Conservation (phyloP, 1,140 invertebrate species). For the Brachionus rubens region DNA sequence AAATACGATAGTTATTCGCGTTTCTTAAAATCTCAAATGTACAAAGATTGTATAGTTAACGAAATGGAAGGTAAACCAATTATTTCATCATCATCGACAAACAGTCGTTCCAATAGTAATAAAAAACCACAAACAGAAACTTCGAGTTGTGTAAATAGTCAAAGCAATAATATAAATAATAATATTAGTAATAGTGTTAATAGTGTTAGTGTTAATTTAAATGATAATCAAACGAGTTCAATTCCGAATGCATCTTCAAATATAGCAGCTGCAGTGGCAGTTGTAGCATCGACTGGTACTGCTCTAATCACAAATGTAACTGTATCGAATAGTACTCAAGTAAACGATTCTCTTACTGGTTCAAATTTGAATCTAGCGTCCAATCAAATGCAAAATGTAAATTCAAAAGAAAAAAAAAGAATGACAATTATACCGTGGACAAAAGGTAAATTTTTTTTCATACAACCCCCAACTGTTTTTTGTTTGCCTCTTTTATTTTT, state of each 20-base stretch:
- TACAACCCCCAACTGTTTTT: no score
- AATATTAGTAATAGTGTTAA: not conserved
- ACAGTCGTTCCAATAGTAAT: not conserved
- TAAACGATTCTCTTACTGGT: not conserved
- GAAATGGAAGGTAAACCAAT: conserved; percentile 62
- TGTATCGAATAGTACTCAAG: not conserved
- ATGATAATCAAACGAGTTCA: not conserved
- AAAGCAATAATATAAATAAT: not conserved
- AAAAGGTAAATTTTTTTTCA: conserved; percentile 25
- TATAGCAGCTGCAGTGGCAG: not conserved
- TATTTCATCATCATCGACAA: not conserved
- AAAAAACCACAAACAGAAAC: not conserved
- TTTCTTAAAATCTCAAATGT: conserved; percentile 84
- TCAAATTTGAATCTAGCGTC: not conserved
- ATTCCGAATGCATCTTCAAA: conserved; percentile 33
- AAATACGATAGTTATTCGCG: conserved; percentile 94
- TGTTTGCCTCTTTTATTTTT: not conserved
- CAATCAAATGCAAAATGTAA: not conserved
- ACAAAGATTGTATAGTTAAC: conserved; percentile 73
- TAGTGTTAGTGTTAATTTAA: not conserved
- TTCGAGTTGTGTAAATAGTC: not conserved
- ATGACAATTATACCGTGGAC: conserved; percentile 43
- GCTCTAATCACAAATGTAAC: conserved; percentile 29
- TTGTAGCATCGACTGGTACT: conserved; percentile 1
- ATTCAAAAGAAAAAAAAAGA: conserved; percentile 42